Base-by-base conservation (phyloP, 1,140 invertebrate genomes). In the Orussus abietinus region DNA sequence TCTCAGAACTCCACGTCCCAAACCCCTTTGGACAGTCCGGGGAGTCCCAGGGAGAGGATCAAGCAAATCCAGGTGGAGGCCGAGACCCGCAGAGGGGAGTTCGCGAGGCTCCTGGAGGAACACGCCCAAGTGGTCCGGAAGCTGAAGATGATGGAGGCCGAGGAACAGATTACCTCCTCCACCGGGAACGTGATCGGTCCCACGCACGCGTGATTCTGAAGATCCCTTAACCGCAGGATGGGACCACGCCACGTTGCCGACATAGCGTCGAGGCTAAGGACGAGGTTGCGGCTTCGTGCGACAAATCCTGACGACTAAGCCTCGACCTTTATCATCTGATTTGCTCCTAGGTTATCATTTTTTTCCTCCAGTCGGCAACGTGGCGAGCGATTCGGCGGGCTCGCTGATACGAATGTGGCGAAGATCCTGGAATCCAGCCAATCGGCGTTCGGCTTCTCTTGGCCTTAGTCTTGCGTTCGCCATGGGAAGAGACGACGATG, bases 71-170 rank as follows among this genome's bases (percentile, higher is more conserved):
- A 76, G 59, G 69, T 69, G 17, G 69, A 72, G 31, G 74, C 73
- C 11, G 68, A 72, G 38, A 71, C 69, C 6, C 59, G 74, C 15
- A 64, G 74, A 35, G 64, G 59, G 19, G 74, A 76, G 42, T 76
- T 76, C 43, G 74, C 74, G 12, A 55, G 69, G 35, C 50, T 76
- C 4, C 53, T 76, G 10, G 74, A 76, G 38, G 74, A 76, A 43
- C 74, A 76, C 42, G 72, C 70, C 9, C 70, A 76, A 42, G 64
- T 76, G 18, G 70, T 75, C 11, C 47, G 62, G 29, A 59, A 66
- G 38, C 48, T 72, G 43, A 72, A 72, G 42, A 62, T 69, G 43
- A 69, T 72, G 59, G 69, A 72, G 32, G 62, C 69, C 12, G 61
- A 62, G 38, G 63, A 64, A 31, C 57, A 64, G 13, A 43, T 53